Evolutionary conservation across 2,888 invertebrate species (phyloP).

Genomic region (Aphodius sticticus): DNA sequence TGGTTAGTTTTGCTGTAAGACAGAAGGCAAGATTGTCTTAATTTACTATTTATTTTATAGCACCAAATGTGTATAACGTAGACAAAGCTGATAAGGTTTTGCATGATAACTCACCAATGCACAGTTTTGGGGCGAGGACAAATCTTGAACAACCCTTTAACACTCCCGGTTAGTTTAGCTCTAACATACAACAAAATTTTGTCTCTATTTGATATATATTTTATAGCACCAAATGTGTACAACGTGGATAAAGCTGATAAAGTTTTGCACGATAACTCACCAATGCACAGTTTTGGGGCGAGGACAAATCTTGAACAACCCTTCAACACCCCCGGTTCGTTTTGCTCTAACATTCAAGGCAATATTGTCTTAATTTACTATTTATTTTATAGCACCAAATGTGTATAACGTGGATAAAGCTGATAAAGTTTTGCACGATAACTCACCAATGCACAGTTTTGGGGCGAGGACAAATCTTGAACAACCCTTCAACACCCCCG

Average conservation of each 20-base stretch:
- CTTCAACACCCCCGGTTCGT: slow-evolving; percentile 64
- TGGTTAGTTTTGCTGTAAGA: slow-evolving; percentile 63
- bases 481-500: slow-evolving; percentile 72
- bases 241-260: slow-evolving; percentile 61
- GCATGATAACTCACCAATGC: slow-evolving; percentile 67
- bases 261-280: slow-evolving; percentile 63
- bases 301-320: slow-evolving; percentile 64
- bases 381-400: slow-evolving; percentile 73
- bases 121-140: slow-evolving; percentile 74
- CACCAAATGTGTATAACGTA: slow-evolving; percentile 83
- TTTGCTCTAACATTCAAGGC: too few relatives aligned
- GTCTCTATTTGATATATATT: neutral
- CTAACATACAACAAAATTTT: slow-evolving; percentile 61
- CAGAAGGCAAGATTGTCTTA: too few relatives aligned
- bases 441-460: slow-evolving; percentile 73
- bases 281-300: slow-evolving; percentile 70
- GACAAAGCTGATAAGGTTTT: slow-evolving; percentile 66
- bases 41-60: slow-evolving; percentile 60
- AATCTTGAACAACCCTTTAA: slow-evolving; percentile 67
- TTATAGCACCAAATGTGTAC: slow-evolving; percentile 41
- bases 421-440: slow-evolving; percentile 60
- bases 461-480: slow-evolving; percentile 70
- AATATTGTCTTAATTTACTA: neutral
- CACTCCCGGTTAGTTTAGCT: slow-evolving; percentile 72
- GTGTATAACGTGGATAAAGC: slow-evolving; percentile 79